phyloP scores from a whole-genome alignment of 2,888 invertebrate genomes.

The Tetranychus piercei region DNA sequence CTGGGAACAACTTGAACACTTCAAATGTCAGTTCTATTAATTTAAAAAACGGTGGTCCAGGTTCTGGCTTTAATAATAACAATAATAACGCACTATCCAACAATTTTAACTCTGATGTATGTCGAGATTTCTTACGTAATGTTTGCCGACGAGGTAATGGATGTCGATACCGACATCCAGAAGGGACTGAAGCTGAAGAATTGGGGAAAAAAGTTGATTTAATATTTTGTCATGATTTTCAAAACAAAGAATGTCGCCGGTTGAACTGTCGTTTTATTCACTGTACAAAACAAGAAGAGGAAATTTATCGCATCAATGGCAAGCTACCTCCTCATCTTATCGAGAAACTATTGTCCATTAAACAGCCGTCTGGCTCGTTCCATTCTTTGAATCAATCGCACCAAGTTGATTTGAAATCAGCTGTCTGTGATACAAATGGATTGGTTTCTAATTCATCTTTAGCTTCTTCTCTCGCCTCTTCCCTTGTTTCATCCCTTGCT shows the following conservation, averaged over 20 bases:
- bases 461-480: too few relatives aligned
- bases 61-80: too few relatives aligned
- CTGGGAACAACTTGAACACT: too few relatives aligned
- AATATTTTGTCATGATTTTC: conserved; percentile 42
- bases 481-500: too few relatives aligned
- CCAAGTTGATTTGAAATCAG: conserved; percentile 18
- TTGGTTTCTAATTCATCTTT: too few relatives aligned
- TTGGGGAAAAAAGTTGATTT: too few relatives aligned
- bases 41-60: too few relatives aligned
- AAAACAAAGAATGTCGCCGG: conserved; percentile 55
- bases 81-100: too few relatives aligned
- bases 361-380: not conserved
- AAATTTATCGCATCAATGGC: conserved; percentile 49
- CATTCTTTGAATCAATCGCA: not conserved
- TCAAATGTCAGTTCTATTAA: too few relatives aligned
- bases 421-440: conserved; percentile 24
- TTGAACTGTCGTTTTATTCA: conserved; percentile 56
- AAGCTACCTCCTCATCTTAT: conserved; percentile 46
- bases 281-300: conserved; percentile 52
- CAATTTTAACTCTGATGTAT: conserved; percentile 28
- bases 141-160: conserved; percentile 39
- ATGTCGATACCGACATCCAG: conserved; percentile 38
- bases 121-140: conserved; percentile 44
- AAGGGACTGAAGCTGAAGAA: too few relatives aligned
- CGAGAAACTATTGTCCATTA: conserved; percentile 30